Evolutionary conservation across 2,797 vertebrate species (phyloP).

Genomic region (Takifugu rubripes): DNA sequence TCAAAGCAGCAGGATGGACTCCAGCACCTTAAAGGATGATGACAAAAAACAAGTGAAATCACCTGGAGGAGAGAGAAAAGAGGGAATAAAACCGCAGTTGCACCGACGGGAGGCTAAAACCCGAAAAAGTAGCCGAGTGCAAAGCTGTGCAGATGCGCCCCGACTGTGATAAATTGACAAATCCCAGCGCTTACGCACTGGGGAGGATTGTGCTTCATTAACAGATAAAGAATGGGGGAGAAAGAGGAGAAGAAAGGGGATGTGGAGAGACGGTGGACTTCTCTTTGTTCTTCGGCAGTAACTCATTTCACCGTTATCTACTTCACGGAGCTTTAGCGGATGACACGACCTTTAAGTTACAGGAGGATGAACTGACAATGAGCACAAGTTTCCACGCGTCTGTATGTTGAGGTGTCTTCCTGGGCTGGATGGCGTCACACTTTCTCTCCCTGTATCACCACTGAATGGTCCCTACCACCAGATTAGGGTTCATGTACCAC

Average conservation of each 20-base stretch:
- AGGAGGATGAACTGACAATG: slow-evolving; percentile 28
- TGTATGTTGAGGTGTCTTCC: slow-evolving; percentile 20
- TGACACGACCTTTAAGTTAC: slow-evolving; percentile 47
- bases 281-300: slow-evolving; percentile 51
- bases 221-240: slow-evolving; percentile 54
- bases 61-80: slow-evolving; percentile 5
- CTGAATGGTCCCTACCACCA: no score
- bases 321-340: slow-evolving; percentile 42
- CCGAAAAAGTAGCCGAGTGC: slow-evolving; percentile 28
- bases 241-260: slow-evolving; percentile 24
- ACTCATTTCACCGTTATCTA: slow-evolving; percentile 44
- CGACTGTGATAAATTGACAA: slow-evolving; percentile 45
- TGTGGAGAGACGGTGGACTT: slow-evolving; percentile 6
- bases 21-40: slow-evolving; percentile 6
- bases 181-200: slow-evolving; percentile 42
- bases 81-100: slow-evolving; percentile 10
- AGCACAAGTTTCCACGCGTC: slow-evolving; percentile 19
- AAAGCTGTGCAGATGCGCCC: slow-evolving; percentile 19
- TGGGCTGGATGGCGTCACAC: slow-evolving; percentile 7
- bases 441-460: not conserved
- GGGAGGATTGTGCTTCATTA: slow-evolving; percentile 63
- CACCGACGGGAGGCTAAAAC: slow-evolving; percentile 12
- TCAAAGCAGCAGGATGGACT: slow-evolving; percentile 20
- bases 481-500: no score
- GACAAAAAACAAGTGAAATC: slow-evolving; percentile 7